Evolutionary conservation across 2,113 vertebrate species (phyloP).

Genomic region (Gopherus evgoodei): DNA sequence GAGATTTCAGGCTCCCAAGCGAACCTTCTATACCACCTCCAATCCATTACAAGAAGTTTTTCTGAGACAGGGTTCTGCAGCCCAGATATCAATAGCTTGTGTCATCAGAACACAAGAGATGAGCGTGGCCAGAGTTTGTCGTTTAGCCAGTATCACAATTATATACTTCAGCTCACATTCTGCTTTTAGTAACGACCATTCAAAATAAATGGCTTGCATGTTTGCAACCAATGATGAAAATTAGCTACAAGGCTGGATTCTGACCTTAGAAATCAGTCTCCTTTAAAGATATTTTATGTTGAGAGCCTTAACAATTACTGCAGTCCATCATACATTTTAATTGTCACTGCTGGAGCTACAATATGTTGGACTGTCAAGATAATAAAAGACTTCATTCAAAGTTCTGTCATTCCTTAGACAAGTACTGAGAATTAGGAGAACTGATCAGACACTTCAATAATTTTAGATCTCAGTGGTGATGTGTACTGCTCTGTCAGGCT

Average conservation of each 20-base stretch:
- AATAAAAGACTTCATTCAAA: not conserved
- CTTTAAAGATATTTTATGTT: not conserved
- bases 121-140: not conserved
- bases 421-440: not conserved
- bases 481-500: not conserved
- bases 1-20: not conserved
- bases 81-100: not conserved
- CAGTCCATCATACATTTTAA: not conserved
- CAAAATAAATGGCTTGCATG: not conserved
- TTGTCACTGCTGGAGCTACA: not conserved
- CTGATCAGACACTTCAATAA: not conserved
- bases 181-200: not conserved
- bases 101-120: not conserved
- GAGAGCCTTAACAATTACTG: not conserved
- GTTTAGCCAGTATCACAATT: not conserved
- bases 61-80: not conserved
- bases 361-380: not conserved
- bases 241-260: not conserved
- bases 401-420: not conserved
- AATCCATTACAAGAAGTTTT: not conserved
- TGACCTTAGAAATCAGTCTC: not conserved
- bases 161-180: not conserved
- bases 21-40: not conserved
- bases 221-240: not conserved
- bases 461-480: not conserved